A percentile compares a stretch with the other conserved stretches of the same genome.
These are phyloP conservation scores for Motacilla alba DNA, from an alignment of 2,113 vertebrate genomes.

Conservation along the genomic window DNA sequence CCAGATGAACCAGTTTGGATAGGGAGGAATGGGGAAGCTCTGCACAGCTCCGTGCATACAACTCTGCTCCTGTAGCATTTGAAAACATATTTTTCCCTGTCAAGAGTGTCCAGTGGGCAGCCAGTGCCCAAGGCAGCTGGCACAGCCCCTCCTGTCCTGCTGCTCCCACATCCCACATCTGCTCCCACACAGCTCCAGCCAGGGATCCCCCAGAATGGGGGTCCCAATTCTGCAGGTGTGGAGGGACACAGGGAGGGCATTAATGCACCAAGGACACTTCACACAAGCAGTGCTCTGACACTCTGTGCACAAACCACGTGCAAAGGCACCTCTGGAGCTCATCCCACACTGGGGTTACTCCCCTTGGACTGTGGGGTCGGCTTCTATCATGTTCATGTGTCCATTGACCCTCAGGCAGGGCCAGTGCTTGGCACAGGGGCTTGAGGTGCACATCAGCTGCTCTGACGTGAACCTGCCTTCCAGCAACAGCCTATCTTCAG, in stretches of 20 bases:
- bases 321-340: neutral
- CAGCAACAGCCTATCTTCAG: neutral
- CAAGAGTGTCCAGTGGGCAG: too few species aligned
- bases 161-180: neutral
- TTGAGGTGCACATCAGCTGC: neutral
- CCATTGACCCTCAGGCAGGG: fast-evolving
- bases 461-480: neutral
- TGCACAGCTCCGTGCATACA: fast-evolving
- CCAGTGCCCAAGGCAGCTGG: neutral
- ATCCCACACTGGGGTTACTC: fast-evolving
- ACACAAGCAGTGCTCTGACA: neutral
- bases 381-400: fast-evolving
- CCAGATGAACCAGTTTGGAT: neutral
- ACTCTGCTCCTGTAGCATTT: fast-evolving
- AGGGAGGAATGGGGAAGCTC: neutral
- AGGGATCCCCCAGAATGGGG: fast-evolving
- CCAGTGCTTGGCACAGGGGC: neutral
- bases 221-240: fast-evolving
- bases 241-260: neutral
- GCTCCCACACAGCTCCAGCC: neutral
- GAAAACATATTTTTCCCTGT: neutral
- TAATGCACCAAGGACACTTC: neutral
- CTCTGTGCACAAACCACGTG: fast-evolving
- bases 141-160: neutral
- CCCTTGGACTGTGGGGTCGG: fast-evolving